phyloP scores from a whole-genome alignment of 2,113 vertebrate species.

The Kobus ellipsiprymnus region DNA sequence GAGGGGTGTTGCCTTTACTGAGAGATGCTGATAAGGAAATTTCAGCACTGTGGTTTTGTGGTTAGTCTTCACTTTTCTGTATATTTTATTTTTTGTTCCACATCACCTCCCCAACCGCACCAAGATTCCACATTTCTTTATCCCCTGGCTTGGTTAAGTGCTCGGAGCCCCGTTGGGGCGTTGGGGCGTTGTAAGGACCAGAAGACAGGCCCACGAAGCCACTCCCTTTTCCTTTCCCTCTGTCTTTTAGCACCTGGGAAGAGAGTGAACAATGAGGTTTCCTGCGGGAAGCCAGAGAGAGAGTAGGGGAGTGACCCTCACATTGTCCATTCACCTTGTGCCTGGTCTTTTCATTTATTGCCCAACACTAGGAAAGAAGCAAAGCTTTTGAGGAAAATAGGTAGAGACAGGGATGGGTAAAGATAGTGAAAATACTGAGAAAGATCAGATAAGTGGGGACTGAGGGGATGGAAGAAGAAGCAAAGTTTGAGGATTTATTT shows the following conservation, averaged over 20 bases:
- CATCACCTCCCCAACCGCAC: not conserved
- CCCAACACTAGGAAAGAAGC: not conserved
- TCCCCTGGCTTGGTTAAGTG: not conserved
- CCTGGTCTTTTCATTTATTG: not conserved
- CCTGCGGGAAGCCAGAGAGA: not conserved
- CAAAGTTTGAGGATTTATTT: not conserved
- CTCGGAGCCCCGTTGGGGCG: not conserved
- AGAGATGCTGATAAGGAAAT: not conserved
- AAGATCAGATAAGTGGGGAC: not conserved
- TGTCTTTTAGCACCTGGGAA: not conserved
- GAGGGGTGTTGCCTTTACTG: not conserved
- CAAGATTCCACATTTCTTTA: not conserved
- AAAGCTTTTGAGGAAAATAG: not conserved
- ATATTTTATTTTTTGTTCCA: not conserved
- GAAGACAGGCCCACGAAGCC: not conserved
- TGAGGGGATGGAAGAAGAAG: not conserved
- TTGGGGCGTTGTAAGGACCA: not conserved
- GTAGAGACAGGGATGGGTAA: not conserved
- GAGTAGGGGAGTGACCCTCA: not conserved
- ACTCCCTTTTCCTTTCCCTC: not conserved
- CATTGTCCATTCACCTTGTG: not conserved
- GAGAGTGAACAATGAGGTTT: not conserved
- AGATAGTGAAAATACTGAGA: not conserved
- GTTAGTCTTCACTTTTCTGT: not conserved
- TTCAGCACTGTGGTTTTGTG: not conserved